Percentiles rank a stretch among this genome's conserved stretches.
Conservation (phyloP, 2,888 invertebrate species). For the Drosophila demipolita region DNA sequence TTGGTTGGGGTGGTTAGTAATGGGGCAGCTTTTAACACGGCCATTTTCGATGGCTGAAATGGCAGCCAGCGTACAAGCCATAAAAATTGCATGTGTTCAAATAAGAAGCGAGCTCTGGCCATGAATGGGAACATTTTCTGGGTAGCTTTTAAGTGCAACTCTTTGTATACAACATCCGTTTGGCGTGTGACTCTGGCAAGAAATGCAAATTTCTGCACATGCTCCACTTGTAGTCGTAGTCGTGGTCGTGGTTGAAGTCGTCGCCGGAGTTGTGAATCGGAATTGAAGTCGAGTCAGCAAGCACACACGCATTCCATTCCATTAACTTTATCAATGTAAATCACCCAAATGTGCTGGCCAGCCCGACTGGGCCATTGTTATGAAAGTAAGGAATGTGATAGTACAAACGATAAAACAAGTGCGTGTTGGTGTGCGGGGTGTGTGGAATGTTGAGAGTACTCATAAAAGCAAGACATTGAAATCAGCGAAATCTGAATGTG, state of each 20-base stretch:
- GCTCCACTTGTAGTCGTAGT: constrained; percentile 28
- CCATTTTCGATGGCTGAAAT: constrained; percentile 62
- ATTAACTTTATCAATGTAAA: constrained; percentile 79
- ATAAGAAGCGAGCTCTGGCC: constrained; percentile 49
- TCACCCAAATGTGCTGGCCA: constrained; percentile 72
- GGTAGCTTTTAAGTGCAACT: constrained; percentile 76
- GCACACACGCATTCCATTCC: constrained; percentile 77
- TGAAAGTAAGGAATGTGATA: constrained; percentile 60
- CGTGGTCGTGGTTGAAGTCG: constrained; percentile 7
- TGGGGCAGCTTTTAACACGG: constrained; percentile 36
- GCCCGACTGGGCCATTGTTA: constrained; percentile 54
- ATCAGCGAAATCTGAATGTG: constrained; percentile 48
- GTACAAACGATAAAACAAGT: constrained; percentile 67
- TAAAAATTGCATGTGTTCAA: constrained; percentile 76
- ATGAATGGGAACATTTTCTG: constrained; percentile 65
- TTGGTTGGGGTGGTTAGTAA: neutral
- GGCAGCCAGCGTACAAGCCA: constrained; percentile 68
- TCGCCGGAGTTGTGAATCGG: constrained; percentile 37
- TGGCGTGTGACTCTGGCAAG: constrained; percentile 69
- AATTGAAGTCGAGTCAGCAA: constrained; percentile 68
- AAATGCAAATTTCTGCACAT: constrained; percentile 78
- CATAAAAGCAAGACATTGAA: constrained; percentile 59
- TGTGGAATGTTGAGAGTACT: constrained; percentile 51
- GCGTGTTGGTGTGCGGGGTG: constrained; percentile 50
- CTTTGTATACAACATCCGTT: constrained; percentile 80